Evolutionary conservation across 2,888 invertebrate genomes (phyloP).

Genomic region (Phytoseiulus persimilis): DNA sequence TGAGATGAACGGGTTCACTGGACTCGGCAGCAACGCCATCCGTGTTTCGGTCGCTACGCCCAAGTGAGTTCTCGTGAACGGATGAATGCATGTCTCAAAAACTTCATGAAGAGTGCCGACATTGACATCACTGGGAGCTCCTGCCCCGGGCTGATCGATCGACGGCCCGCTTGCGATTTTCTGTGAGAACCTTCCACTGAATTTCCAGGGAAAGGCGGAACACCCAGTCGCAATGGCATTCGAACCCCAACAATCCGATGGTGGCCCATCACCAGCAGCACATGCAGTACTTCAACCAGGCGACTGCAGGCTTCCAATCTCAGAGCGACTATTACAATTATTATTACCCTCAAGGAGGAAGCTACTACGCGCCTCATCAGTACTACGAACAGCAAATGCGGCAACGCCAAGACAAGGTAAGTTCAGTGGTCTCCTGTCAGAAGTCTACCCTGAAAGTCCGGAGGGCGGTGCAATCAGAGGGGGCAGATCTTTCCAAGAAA

Average conservation of each 20-base stretch:
- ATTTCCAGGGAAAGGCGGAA: background rate
- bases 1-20: conserved; percentile 85
- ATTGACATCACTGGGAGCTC: background rate
- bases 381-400: conserved; percentile 28
- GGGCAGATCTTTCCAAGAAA: too few species aligned
- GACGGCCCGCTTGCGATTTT: background rate
- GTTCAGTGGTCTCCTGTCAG: too few species aligned
- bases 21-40: conserved; percentile 74
- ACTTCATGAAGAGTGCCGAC: too few species aligned
- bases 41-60: conserved; percentile 89
- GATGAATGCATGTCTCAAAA: background rate
- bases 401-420: conserved; percentile 20
- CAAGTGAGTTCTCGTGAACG: conserved; percentile 45
- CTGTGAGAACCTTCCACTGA: background rate
- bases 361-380: conserved; percentile 11
- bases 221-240: background rate
- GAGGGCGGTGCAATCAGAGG: too few species aligned
- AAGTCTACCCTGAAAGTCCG: too few species aligned
- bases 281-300: conserved; percentile 37
- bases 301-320: conserved; percentile 29
- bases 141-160: background rate
- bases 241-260: conserved; percentile 18
- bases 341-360: conserved; percentile 18
- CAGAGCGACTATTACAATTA: conserved; percentile 30
- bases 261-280: conserved; percentile 32